Evolutionary conservation across 2,113 vertebrate genomes (phyloP).

Genomic region (Pachycephala philippinensis): DNA sequence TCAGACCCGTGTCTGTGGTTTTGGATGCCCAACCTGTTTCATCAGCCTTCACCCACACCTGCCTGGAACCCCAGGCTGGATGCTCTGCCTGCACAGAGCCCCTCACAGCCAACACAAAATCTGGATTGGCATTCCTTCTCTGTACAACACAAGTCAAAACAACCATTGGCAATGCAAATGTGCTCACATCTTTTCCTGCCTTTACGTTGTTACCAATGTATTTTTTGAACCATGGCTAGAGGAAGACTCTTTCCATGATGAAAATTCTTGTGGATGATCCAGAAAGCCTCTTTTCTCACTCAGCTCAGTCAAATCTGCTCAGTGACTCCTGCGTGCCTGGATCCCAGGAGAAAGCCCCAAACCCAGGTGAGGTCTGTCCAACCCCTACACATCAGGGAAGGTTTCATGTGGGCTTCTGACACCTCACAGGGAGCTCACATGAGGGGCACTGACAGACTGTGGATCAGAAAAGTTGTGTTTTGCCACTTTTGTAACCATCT

Average conservation of each 20-base stretch:
- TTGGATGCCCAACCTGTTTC: neutral
- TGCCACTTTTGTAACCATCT: neutral
- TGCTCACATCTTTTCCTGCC: neutral
- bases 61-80: neutral
- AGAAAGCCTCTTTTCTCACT: neutral
- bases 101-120: neutral
- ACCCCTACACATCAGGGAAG: neutral
- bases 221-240: neutral
- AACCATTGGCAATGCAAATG: neutral
- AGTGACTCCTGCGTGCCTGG: fast-evolving
- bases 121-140: neutral
- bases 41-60: neutral
- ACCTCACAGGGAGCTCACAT: neutral
- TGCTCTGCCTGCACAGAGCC: neutral
- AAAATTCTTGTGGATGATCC: neutral
- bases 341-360: neutral
- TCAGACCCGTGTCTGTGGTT: neutral
- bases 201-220: neutral
- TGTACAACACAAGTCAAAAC: neutral
- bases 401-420: neutral
- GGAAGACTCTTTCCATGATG: neutral
- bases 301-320: neutral
- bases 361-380: neutral
- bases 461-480: neutral
- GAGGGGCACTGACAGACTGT: neutral